These are phyloP conservation scores for Thyatira batis DNA, from an alignment of 2,888 invertebrate genomes.

Conservation along the genomic window DNA sequence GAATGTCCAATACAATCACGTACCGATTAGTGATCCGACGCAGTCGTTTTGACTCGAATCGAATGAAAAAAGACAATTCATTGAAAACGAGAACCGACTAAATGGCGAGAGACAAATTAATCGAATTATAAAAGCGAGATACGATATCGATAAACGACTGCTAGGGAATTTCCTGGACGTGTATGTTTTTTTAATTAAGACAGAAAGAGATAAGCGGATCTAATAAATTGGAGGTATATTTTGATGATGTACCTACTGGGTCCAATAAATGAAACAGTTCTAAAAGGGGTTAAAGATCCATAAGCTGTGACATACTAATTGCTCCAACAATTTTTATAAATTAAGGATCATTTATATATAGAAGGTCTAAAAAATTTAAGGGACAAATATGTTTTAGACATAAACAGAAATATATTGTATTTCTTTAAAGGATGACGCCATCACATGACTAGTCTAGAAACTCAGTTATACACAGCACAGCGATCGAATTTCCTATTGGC, in stretches of 20 bases:
- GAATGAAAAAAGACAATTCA: constrained; percentile 28
- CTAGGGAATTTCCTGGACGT: constrained; percentile 8
- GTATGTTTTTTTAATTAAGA: constrained; percentile 2
- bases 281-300: too few species aligned
- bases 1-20: constrained; percentile 41
- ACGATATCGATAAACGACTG: constrained; percentile 18
- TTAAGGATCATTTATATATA: too few species aligned
- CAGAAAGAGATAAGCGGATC: neutral
- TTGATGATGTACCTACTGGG: too few species aligned
- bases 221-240: too few species aligned
- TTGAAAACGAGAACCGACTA: constrained; percentile 35
- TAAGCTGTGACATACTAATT: too few species aligned
- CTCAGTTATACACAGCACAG: neutral
- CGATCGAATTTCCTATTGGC: neutral
- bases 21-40: constrained; percentile 41
- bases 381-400: too few species aligned
- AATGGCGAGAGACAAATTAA: constrained; percentile 57
- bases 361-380: too few species aligned
- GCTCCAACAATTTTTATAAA: too few species aligned
- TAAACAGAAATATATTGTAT: too few species aligned
- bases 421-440: neutral
- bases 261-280: too few species aligned
- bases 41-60: constrained; percentile 35
- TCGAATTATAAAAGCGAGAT: constrained; percentile 42
- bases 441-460: neutral